Percentiles rank a stretch among this genome's conserved stretches.
phyloP scores from a whole-genome alignment of 1,140 invertebrate genomes.

The Sitobion miscanthi region DNA sequence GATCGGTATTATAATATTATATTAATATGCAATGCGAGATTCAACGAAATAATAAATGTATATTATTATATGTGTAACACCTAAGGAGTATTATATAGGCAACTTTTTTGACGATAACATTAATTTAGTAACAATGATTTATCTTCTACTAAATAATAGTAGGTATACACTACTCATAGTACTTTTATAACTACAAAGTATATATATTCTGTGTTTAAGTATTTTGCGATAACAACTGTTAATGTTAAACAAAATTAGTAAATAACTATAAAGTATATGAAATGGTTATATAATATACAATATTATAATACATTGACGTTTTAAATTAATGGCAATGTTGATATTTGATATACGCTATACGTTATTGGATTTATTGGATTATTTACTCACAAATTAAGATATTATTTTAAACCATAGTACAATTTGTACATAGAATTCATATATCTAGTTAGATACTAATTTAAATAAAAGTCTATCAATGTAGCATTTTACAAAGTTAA shows the following conservation, averaged over 20 bases:
- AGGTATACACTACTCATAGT: neutral
- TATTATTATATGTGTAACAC: neutral
- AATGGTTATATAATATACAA: neutral
- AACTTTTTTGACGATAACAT: neutral
- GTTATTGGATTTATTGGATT: neutral
- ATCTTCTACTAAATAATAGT: neutral
- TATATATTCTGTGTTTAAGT: neutral
- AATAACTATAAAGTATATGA: neutral
- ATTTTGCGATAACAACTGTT: neutral
- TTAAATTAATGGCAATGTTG: no score
- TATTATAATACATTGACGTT: no score
- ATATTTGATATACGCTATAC: no score
- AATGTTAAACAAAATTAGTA: neutral
- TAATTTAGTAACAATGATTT: neutral
- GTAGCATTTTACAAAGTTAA: neutral
- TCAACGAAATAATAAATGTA: neutral
- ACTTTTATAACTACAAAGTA: neutral
- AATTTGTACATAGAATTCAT: no score
- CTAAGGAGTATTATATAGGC: conserved; percentile 12
- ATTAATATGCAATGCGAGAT: neutral
- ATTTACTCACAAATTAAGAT: neutral
- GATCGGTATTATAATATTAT: neutral
- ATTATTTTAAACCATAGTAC: neutral
- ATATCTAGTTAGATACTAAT: no score
- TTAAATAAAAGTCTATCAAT: neutral